Percentiles rank a stretch among this genome's conserved stretches.
Conservation (phyloP, 2,888 invertebrate genomes). For the Habrosyne pyritoides region DNA sequence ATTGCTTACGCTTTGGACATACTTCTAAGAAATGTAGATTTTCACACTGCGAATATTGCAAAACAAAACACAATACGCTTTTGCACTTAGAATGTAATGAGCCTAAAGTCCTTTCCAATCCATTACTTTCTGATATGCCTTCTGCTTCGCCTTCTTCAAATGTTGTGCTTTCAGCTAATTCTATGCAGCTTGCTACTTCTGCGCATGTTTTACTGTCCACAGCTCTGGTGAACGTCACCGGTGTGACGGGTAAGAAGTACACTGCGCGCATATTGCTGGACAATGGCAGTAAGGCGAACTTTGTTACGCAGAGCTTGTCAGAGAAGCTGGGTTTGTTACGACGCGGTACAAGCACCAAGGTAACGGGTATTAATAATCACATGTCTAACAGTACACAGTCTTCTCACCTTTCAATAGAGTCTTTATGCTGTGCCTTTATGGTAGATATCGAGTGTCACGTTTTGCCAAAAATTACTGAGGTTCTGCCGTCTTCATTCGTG, state of each 20-base stretch:
- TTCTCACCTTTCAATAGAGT: constrained; percentile 7
- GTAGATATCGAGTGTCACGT: neutral
- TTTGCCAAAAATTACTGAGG: neutral
- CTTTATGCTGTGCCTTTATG: neutral
- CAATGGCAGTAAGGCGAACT: constrained; percentile 18
- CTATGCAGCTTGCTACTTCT: constrained; percentile 1
- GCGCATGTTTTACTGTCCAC: constrained; percentile 24
- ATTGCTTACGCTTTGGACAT: constrained; percentile 18
- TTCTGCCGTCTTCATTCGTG: too few relatives aligned
- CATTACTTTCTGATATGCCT: too few relatives aligned
- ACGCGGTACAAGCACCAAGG: constrained; percentile 5
- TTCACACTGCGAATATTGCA: constrained; percentile 25
- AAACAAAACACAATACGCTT: constrained; percentile 23
- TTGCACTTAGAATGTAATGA: constrained; percentile 19
- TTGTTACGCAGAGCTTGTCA: constrained; percentile 8
- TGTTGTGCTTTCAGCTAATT: too few relatives aligned
- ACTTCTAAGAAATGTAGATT: constrained; percentile 17
- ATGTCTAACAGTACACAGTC: constrained; percentile 3
- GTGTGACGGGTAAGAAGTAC: constrained; percentile 7
- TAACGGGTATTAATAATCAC: constrained; percentile 13
- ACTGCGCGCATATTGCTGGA: constrained; percentile 18
- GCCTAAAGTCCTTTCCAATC: too few relatives aligned
- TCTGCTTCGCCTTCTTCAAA: constrained; percentile 5
- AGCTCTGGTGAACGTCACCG: constrained; percentile 19
- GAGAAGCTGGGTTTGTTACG: constrained; percentile 11